A percentile compares a stretch with the other conserved stretches of the same genome.
Evolutionary conservation across 2,888 invertebrate species (phyloP).

Genomic region (Eupithecia pulchellata): DNA sequence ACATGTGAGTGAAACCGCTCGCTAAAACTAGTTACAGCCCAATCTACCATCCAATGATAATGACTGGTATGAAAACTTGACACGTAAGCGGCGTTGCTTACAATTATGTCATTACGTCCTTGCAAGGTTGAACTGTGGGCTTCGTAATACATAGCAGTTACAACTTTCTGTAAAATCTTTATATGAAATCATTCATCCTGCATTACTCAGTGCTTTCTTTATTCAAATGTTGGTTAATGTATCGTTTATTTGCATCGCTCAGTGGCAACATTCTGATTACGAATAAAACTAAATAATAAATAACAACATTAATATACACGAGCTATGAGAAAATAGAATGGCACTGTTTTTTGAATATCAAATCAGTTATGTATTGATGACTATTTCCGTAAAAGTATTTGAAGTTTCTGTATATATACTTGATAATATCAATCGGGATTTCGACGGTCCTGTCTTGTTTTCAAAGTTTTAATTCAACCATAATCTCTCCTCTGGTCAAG

Average conservation of each 20-base stretch:
- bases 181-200: no score
- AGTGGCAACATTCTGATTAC: no score
- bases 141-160: neutral
- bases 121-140: slow-evolving; percentile 46
- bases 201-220: no score
- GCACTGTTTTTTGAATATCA: no score
- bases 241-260: no score
- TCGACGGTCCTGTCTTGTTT: neutral
- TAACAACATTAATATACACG: no score
- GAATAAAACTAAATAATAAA: no score
- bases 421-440: neutral
- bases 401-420: no score
- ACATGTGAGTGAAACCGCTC: neutral
- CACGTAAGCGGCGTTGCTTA: slow-evolving; percentile 33
- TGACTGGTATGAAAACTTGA: slow-evolving; percentile 28
- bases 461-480: neutral
- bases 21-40: neutral
- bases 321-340: no score
- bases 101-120: slow-evolving; percentile 43
- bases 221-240: no score
- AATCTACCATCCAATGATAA: neutral
- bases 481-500: neutral
- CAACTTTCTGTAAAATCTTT: neutral
- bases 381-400: no score
- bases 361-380: no score